Evolutionary conservation across 1,140 invertebrate species (phyloP).

Genomic region (Lanistes nyassanus): DNA sequence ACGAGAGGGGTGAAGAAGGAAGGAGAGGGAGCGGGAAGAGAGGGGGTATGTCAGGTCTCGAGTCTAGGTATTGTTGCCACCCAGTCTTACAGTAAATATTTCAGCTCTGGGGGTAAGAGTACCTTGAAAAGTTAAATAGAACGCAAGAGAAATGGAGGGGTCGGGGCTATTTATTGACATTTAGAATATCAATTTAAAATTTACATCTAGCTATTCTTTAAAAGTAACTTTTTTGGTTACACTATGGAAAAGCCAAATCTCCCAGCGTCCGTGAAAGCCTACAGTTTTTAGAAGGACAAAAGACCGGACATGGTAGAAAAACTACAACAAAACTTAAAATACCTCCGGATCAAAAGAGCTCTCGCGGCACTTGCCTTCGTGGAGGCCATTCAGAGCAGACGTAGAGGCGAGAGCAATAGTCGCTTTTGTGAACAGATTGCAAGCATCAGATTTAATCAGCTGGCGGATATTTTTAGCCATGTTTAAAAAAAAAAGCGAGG

Average conservation of each 20-base stretch:
- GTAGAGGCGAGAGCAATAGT: neutral
- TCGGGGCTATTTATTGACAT: neutral
- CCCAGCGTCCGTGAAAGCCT: neutral
- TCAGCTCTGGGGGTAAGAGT: neutral
- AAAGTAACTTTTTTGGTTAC: neutral
- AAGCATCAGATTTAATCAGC: constrained; percentile 22
- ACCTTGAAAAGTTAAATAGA: neutral
- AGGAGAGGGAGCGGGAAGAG: neutral
- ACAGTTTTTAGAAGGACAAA: neutral
- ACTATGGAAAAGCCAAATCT: neutral
- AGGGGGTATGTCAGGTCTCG: neutral
- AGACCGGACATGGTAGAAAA: neutral
- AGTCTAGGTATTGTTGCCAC: too few species aligned
- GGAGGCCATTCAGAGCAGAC: neutral
- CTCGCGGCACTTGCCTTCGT: neutral
- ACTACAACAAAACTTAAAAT: neutral
- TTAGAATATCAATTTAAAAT: neutral
- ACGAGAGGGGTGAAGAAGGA: neutral
- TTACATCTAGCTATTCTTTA: neutral
- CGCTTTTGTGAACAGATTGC: constrained; percentile 23
- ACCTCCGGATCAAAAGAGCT: neutral
- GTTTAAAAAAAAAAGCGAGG: too few species aligned
- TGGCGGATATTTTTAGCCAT: constrained; percentile 9
- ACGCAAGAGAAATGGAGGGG: neutral
- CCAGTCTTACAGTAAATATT: neutral